These are phyloP conservation scores for Chloropsis hardwickii DNA, from an alignment of 2,113 vertebrate species.

Conservation along the genomic window DNA sequence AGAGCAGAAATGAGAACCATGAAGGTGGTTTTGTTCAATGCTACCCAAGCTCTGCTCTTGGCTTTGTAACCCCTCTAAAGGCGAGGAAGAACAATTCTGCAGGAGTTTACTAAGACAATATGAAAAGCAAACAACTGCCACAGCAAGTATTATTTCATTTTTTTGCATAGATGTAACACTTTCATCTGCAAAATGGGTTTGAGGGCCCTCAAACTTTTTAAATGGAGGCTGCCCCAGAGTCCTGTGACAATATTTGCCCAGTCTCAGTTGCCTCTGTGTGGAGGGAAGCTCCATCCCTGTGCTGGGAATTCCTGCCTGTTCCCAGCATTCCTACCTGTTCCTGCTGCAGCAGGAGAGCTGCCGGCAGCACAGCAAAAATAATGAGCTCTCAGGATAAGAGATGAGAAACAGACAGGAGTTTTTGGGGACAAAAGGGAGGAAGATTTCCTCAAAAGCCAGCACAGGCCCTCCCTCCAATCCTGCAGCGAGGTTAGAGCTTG, in stretches of 20 bases:
- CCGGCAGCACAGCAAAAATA: neutral
- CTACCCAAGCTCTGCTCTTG: neutral
- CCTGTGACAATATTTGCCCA: neutral
- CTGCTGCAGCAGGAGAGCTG: neutral
- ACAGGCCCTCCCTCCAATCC: neutral
- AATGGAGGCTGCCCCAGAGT: neutral
- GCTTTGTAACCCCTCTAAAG: neutral
- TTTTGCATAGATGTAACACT: neutral
- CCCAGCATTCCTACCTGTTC: too few species aligned
- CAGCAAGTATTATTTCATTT: neutral
- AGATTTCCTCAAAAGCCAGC: conserved; percentile 6
- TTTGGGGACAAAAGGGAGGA: neutral
- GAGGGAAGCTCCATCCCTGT: neutral
- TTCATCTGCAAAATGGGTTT: neutral
- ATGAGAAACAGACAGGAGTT: neutral
- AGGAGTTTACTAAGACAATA: neutral
- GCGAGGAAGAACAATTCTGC: neutral
- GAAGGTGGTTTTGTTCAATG: neutral
- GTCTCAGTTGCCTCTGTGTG: rapidly evolving
- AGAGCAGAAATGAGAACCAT: neutral
- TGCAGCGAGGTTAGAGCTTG: neutral
- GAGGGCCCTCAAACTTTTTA: neutral
- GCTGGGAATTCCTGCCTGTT: neutral
- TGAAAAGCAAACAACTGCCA: neutral
- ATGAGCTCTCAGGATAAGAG: neutral